Evolutionary conservation across 2,113 vertebrate genomes (phyloP), one percentile per base, ranked within the genome.

Genomic region (Menidia beryllina): DNA sequence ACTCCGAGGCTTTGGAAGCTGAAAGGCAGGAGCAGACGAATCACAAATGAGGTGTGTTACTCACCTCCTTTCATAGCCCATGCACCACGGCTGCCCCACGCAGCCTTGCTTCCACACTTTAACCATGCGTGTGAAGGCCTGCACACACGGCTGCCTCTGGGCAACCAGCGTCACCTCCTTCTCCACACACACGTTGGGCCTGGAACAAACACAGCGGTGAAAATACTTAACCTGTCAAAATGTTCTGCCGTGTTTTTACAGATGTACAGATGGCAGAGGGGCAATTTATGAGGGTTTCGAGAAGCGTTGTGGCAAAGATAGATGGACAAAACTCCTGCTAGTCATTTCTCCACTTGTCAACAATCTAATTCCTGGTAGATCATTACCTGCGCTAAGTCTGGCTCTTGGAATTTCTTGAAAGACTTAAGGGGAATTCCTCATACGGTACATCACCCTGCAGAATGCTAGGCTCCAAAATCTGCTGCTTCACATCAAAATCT

Each of bases 131-230:
- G 87, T 94, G 76, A 95, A 93, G 45, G 94, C 94, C 76, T 86
- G 96, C 68, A 95, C 88, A 0, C 95, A 96, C 0, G 96, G 97
- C 91, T 96, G 96, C 86, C 84, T 94, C 53, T 89, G 96, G 62
- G 94, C 93, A 38, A 96, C 94, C 36, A 96, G 67, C 0, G 79
- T 93, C 90, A 96, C 88, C 91, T 96, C 90, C 82, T 66, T 92
- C 85, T 95, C 93, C 0, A 87, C 69, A 0, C 97, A 98, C 67
- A 98, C 97, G 0, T 98, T 96, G 0, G 96, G 94, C 97, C 97
- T 99, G 91, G 23, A 45, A 49, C 27, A 36, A 67, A n/a, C 50
- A 69, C 34, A 67, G 55, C 7, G 17, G 36, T 39, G 57, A 69
- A 78, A 87, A 87, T 69, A 79, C 71, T 81, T 71, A 72, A 76